Conservation (phyloP, 2,888 invertebrate species). For the Drosophila testacea region DNA sequence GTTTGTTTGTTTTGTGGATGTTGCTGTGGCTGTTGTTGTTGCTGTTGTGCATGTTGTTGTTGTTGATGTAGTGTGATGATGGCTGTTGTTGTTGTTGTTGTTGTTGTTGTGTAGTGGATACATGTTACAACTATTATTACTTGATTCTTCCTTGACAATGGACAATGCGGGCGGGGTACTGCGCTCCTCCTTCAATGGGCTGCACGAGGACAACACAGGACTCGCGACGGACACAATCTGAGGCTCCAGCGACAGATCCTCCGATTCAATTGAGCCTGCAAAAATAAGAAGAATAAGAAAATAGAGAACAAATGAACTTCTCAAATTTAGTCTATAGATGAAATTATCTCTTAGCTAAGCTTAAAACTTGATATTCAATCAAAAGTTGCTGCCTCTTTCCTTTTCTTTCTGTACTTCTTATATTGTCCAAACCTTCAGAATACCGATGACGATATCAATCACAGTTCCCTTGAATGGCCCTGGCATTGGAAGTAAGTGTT, state of each 20-base stretch:
- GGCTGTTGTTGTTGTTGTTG: conserved; percentile 74
- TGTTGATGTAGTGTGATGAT: conserved; percentile 69
- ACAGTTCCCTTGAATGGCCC: conserved; percentile 71
- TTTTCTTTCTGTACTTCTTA: not conserved
- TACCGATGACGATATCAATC: conserved; percentile 66
- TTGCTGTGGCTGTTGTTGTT: conserved; percentile 67
- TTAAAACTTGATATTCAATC: conserved; percentile 24
- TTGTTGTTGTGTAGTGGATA: conserved; percentile 84
- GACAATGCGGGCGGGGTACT: conserved; percentile 88
- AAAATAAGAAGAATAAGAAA: conserved; percentile 78
- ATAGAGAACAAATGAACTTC: conserved; percentile 6
- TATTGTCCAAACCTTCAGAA: not conserved
- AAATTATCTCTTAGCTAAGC: conserved; percentile 20
- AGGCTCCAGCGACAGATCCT: conserved; percentile 90
- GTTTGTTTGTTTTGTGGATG: conserved; percentile 67
- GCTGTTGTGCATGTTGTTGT: conserved; percentile 68
- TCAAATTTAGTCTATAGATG: conserved; percentile 18
- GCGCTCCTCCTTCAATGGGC: conserved; percentile 88
- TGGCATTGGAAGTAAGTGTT: conserved; percentile 60
- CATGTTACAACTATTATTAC: conserved; percentile 88
- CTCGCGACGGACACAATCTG: conserved; percentile 84
- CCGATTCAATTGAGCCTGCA: conserved; percentile 92
- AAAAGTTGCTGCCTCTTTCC: not conserved
- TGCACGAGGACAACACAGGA: conserved; percentile 86
- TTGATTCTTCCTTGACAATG: conserved; percentile 90